A percentile compares a stretch with the other conserved stretches of the same genome.
Conservation (phyloP, 2,113 vertebrate species). For the Xenopus laevis region DNA sequence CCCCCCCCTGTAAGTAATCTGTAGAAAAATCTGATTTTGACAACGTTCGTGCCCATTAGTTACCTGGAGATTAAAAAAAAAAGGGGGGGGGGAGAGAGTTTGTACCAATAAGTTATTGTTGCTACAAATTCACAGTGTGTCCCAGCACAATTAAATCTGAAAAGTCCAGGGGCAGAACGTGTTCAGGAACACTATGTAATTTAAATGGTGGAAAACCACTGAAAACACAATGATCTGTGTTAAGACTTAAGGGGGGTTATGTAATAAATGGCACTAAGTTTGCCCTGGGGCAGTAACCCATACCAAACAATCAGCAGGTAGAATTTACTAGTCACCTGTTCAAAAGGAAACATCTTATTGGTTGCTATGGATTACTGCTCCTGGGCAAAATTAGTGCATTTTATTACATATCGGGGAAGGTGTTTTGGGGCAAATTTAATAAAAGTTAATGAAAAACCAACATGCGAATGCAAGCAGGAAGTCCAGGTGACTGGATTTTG, state of each 20-base stretch:
- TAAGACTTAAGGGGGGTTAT: too few species aligned
- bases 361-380: too few species aligned
- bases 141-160: slow-evolving; percentile 19
- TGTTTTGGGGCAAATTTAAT: background rate
- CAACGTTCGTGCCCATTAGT: slow-evolving; percentile 37
- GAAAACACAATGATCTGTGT: slow-evolving; percentile 10
- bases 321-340: too few species aligned
- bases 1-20: slow-evolving; percentile 27
- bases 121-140: slow-evolving; percentile 2
- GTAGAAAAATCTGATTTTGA: slow-evolving; percentile 39
- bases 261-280: too few species aligned
- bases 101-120: slow-evolving; percentile 17
- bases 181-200: slow-evolving; percentile 3
- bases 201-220: slow-evolving; percentile 23
- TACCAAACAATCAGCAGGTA: too few species aligned
- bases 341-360: too few species aligned
- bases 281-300: too few species aligned
- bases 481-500: too few species aligned
- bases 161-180: slow-evolving; percentile 1
- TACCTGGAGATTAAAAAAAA: slow-evolving; percentile 17
- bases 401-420: too few species aligned
- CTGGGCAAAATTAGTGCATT: too few species aligned
- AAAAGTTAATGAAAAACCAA: too few species aligned
- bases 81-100: background rate
- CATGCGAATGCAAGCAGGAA: background rate